phyloP scores from a whole-genome alignment of 2,113 vertebrate genomes.

The Butastur rufipennis region DNA sequence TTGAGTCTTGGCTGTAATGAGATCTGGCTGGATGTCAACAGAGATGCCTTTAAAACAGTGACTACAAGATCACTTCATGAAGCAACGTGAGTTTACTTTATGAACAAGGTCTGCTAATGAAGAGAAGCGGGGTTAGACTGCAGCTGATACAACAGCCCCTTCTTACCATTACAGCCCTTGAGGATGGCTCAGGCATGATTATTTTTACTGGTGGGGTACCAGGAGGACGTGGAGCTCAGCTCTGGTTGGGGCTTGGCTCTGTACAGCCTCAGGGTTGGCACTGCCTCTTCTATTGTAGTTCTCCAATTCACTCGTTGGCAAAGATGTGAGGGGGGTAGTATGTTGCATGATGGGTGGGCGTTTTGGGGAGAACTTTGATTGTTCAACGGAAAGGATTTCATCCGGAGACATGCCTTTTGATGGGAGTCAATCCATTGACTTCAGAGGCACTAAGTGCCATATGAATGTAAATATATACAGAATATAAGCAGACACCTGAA shows the following conservation, averaged over 20 bases:
- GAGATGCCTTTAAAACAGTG: neutral
- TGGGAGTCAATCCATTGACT: neutral
- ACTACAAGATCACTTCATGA: neutral
- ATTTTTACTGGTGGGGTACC: neutral
- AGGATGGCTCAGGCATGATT: neutral
- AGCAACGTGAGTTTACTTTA: neutral
- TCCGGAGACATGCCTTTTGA: neutral
- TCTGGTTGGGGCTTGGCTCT: neutral
- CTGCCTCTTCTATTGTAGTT: neutral
- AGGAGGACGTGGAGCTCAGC: neutral
- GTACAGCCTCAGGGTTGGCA: rapidly evolving
- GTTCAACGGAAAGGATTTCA: neutral
- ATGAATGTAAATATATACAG: neutral
- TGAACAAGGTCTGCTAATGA: neutral
- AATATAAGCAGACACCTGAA: neutral
- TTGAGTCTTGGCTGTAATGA: neutral
- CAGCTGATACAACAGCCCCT: neutral
- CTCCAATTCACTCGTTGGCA: neutral
- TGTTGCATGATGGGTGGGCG: neutral
- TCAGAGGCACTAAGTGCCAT: neutral
- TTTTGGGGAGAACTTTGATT: neutral
- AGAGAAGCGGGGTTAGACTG: neutral
- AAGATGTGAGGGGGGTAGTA: neutral
- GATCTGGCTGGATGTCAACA: neutral
- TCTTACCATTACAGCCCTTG: neutral